Conservation (phyloP, 2,888 invertebrate genomes). For the Caenorhabditis sp. region DNA sequence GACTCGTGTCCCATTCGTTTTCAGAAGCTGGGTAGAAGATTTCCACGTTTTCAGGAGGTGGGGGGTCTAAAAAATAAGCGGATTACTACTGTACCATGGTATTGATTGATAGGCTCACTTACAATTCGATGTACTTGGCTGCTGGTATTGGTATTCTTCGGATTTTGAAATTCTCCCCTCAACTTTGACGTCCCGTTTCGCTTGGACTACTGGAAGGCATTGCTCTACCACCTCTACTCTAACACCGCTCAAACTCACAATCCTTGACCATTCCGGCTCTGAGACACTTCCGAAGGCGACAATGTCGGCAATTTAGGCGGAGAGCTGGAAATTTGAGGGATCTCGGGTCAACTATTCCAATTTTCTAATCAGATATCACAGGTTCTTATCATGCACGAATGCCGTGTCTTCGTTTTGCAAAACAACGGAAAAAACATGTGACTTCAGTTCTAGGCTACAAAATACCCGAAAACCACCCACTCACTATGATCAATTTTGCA, state of each 20-base stretch:
- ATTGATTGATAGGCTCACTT: too few species aligned
- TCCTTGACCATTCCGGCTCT: constrained; percentile 53
- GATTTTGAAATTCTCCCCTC: not conserved
- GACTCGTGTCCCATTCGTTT: constrained; percentile 45
- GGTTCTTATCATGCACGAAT: not conserved
- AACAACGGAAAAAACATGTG: not conserved
- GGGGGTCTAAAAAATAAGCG: constrained; percentile 18
- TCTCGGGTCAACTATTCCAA: not conserved
- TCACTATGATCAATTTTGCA: constrained; percentile 55
- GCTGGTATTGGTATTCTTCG: constrained; percentile 5
- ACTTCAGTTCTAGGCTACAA: not conserved
- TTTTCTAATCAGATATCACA: not conserved
- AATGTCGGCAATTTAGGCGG: constrained; percentile 54
- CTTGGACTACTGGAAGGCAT: constrained; percentile 58
- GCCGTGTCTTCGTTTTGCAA: not conserved
- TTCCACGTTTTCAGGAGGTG: not conserved
- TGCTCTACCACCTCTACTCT: not conserved
- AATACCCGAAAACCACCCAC: not conserved
- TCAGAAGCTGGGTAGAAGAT: constrained; percentile 34
- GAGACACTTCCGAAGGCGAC: constrained; percentile 47
- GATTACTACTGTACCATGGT: too few species aligned
- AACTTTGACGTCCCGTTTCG: constrained; percentile 44
- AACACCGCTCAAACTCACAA: constrained; percentile 50
- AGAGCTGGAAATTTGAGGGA: constrained; percentile 22
- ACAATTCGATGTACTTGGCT: constrained; percentile 25